phyloP scores from a whole-genome alignment of 92 coral and sea anemone genomes.

The Phenganax stokvisi region DNA sequence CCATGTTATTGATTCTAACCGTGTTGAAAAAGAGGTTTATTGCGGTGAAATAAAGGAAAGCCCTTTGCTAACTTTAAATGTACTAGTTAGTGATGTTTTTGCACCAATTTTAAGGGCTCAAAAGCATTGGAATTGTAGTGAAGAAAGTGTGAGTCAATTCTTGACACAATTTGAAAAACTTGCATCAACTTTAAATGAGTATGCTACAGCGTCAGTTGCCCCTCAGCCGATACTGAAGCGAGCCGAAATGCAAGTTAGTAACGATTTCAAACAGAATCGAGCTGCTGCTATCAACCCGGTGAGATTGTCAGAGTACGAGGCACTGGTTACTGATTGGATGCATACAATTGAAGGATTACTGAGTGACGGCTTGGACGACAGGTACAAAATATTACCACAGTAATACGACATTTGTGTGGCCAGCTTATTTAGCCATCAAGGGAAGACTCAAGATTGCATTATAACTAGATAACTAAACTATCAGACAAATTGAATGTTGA shows the following conservation, averaged over 20 bases:
- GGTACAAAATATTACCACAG: constrained; percentile 33
- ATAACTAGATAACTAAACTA: too few species aligned
- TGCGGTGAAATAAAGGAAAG: constrained; percentile 98
- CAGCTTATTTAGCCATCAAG: background rate
- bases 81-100: constrained; percentile 78
- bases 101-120: constrained; percentile 88
- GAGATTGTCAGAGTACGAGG: constrained; percentile 83
- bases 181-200: constrained; percentile 77
- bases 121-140: constrained; percentile 73
- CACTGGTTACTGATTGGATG: constrained; percentile 83
- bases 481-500: too few species aligned
- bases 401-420: background rate
- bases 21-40: constrained; percentile 96
- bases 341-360: constrained; percentile 77
- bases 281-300: constrained; percentile 97
- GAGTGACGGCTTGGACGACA: constrained; percentile 82
- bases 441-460: background rate
- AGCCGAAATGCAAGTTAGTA: constrained; percentile 85
- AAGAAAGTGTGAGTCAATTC: constrained; percentile 75
- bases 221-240: constrained; percentile 90
- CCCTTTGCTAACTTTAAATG: constrained; percentile 80
- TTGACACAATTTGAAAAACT: constrained; percentile 83
- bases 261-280: constrained; percentile 93
- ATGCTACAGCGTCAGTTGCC: constrained; percentile 81
- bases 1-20: constrained; percentile 92